Conservation (phyloP, 2,113 vertebrate species). For the Fukomys damarensis region DNA sequence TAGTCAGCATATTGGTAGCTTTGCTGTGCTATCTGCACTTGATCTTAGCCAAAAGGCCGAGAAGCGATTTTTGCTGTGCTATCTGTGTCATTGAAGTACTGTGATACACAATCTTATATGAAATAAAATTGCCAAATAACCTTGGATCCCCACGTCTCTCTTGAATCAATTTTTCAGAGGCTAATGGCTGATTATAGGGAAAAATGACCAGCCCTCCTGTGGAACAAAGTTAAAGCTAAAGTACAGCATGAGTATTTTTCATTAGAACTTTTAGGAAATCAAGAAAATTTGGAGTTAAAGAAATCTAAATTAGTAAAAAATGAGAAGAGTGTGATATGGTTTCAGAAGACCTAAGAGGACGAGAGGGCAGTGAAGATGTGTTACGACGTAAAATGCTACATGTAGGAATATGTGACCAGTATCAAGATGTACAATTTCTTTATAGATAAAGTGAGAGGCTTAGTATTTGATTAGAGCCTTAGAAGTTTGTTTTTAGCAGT, state of each 20-base stretch:
- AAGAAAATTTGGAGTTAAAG: conserved; percentile 25
- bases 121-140: conserved; percentile 10
- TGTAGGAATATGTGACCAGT: neutral
- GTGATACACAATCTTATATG: neutral
- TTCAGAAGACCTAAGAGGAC: neutral
- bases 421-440: conserved; percentile 23
- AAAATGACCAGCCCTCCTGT: neutral
- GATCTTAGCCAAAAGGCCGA: too few species aligned
- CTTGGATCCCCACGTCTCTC: conserved; percentile 3
- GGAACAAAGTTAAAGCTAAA: conserved; percentile 14
- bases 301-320: conserved; percentile 14
- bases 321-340: conserved; percentile 15
- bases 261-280: conserved; percentile 44
- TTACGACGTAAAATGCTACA: neutral
- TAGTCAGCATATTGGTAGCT: conserved; percentile 51
- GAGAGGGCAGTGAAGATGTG: neutral
- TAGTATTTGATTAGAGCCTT: conserved; percentile 22
- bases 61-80: neutral
- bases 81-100: neutral
- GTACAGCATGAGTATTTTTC: neutral
- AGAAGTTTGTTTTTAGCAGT: conserved; percentile 54
- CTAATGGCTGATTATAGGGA: neutral
- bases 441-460: conserved; percentile 45
- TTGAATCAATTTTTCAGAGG: neutral
- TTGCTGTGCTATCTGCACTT: neutral